Conservation (phyloP, 2,888 invertebrate species). For the Carpatolechia fugitivella region DNA sequence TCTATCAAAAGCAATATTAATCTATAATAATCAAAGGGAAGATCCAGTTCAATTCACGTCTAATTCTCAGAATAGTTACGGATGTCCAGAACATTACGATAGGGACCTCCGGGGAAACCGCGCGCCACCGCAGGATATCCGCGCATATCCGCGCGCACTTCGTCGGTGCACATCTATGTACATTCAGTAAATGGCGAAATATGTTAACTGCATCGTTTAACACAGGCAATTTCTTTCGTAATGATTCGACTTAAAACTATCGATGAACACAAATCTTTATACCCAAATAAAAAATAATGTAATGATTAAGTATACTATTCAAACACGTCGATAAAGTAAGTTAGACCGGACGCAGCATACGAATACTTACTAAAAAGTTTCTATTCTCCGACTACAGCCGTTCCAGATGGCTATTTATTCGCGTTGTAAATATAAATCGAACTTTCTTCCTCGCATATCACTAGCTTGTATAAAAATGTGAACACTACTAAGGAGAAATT, state of each 20-base stretch:
- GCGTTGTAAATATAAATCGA: slow-evolving; percentile 2
- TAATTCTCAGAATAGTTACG: background rate
- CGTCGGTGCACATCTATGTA: slow-evolving; percentile 42
- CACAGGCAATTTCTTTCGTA: too few species aligned
- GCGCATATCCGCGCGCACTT: slow-evolving; percentile 4
- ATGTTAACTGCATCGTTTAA: slow-evolving; percentile 2
- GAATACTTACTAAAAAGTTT: background rate
- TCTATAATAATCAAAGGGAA: too few species aligned
- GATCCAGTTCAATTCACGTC: too few species aligned
- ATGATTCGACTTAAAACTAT: too few species aligned
- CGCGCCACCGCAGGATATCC: slow-evolving; percentile 17
- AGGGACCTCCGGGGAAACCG: slow-evolving; percentile 9
- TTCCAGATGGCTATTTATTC: background rate
- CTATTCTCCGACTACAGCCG: background rate
- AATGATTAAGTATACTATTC: too few species aligned
- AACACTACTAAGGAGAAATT: slow-evolving; percentile 59
- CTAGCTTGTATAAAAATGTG: slow-evolving; percentile 50
- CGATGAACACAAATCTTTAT: too few species aligned
- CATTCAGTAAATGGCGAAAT: slow-evolving; percentile 40
- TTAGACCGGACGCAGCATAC: background rate
- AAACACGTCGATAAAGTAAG: too few species aligned
- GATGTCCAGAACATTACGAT: background rate
- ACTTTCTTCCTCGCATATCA: slow-evolving; percentile 1
- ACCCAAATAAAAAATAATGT: too few species aligned
- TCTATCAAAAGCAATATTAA: too few species aligned